Evolutionary conservation across 1,140 invertebrate genomes (phyloP).

Genomic region (Eumeta japonica): DNA sequence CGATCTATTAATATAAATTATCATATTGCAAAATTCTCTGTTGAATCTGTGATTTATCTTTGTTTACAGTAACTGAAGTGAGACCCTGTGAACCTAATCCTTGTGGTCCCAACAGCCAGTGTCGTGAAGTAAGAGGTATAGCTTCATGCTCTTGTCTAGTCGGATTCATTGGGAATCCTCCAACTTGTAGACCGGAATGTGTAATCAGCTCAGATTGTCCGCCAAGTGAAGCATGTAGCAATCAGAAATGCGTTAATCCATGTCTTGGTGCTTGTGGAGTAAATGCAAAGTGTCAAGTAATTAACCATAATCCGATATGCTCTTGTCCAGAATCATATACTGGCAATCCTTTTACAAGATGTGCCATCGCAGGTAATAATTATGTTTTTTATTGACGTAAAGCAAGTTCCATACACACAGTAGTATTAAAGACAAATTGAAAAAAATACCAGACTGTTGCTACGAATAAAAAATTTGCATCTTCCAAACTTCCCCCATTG

Average conservation of each 20-base stretch:
- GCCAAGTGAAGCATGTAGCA: slow-evolving; percentile 67
- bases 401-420: background rate
- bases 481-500: too few species aligned
- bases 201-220: slow-evolving; percentile 67
- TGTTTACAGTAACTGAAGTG: slow-evolving; percentile 25
- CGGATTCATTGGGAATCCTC: slow-evolving; percentile 76
- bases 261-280: slow-evolving; percentile 72
- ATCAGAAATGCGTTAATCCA: slow-evolving; percentile 72
- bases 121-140: slow-evolving; percentile 66
- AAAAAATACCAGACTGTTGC: too few species aligned
- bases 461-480: too few species aligned
- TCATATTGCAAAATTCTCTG: slow-evolving; percentile 6
- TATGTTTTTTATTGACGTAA: background rate
- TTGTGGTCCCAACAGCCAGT: slow-evolving; percentile 67
- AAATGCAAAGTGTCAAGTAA: slow-evolving; percentile 67
- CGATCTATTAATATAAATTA: too few species aligned
- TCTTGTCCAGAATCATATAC: slow-evolving; percentile 65
- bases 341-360: slow-evolving; percentile 74
- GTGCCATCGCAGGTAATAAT: slow-evolving; percentile 48
- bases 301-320: slow-evolving; percentile 77
- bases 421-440: too few species aligned
- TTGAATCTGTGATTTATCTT: slow-evolving; percentile 16
- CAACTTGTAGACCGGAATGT: slow-evolving; percentile 71
- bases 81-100: slow-evolving; percentile 62
- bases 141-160: slow-evolving; percentile 71